Percentiles rank a stretch among this genome's conserved stretches.
phyloP scores from a whole-genome alignment of 2,113 vertebrate genomes.

The Strix uralensis region DNA sequence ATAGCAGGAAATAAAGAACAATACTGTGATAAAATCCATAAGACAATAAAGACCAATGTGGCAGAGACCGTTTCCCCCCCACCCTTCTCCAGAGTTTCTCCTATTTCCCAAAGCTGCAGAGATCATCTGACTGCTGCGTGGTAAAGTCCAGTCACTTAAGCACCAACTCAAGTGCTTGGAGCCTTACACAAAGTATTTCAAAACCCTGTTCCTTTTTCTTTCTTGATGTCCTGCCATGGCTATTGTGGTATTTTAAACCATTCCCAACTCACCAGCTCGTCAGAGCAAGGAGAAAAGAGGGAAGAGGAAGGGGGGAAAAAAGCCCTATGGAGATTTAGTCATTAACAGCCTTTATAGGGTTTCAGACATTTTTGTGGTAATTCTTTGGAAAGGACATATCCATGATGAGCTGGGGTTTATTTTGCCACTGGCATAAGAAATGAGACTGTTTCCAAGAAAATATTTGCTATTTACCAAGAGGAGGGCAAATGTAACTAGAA shows the following conservation, averaged over 20 bases:
- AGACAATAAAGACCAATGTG: slow-evolving; percentile 68
- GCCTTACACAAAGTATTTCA: slow-evolving; percentile 47
- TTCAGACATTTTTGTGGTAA: slow-evolving; percentile 63
- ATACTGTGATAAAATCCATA: slow-evolving; percentile 70
- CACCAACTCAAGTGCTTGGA: slow-evolving; percentile 36
- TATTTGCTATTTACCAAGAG: slow-evolving; percentile 31
- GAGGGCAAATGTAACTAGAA: not conserved
- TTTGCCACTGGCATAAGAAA: slow-evolving; percentile 45
- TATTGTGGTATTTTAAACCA: slow-evolving; percentile 62
- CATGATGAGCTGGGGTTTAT: slow-evolving; percentile 42
- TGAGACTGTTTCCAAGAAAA: slow-evolving; percentile 38
- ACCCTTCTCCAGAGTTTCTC: slow-evolving; percentile 52
- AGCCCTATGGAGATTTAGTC: slow-evolving; percentile 47
- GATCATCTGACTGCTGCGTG: slow-evolving; percentile 56
- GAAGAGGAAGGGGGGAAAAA: not conserved
- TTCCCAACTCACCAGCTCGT: slow-evolving; percentile 58
- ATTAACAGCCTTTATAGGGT: slow-evolving; percentile 54
- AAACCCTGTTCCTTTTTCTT: slow-evolving; percentile 49
- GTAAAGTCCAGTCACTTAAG: slow-evolving; percentile 7
- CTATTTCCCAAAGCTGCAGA: slow-evolving; percentile 61
- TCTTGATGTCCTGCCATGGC: slow-evolving; percentile 64
- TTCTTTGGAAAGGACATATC: slow-evolving; percentile 40
- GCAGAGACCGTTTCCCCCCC: slow-evolving; percentile 52
- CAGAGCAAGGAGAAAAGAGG: slow-evolving; percentile 32
- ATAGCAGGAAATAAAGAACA: slow-evolving; percentile 69